A percentile compares a stretch with the other conserved stretches of the same genome.
Conservation (phyloP, 2,113 vertebrate genomes). For the Prinia subflava region DNA sequence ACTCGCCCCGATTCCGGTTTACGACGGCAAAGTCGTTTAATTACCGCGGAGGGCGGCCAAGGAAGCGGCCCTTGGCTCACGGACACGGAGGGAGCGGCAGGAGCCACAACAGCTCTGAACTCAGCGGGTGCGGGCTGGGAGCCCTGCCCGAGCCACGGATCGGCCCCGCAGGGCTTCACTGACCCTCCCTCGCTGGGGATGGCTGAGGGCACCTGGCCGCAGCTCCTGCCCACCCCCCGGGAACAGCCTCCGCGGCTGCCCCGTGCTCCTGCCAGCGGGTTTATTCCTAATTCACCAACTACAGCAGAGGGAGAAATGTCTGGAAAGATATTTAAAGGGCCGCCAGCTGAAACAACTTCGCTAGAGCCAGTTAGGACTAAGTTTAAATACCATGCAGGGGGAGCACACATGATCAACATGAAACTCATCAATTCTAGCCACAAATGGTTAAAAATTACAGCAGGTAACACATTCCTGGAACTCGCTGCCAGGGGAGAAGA, state of each 20-base stretch:
- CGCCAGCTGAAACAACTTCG: neutral
- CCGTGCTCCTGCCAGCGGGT: neutral
- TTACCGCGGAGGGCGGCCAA: neutral
- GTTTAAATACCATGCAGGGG: neutral
- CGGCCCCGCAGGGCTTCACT: neutral
- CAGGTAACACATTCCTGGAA: neutral
- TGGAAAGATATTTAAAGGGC: neutral
- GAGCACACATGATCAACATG: accelerated
- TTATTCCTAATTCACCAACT: neutral
- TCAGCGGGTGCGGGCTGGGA: accelerated
- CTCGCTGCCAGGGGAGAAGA: neutral
- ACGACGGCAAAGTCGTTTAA: neutral
- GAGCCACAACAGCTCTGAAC: accelerated
- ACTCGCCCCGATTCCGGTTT: neutral
- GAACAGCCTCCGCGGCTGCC: neutral
- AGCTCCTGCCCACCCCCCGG: neutral
- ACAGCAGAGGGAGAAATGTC: neutral
- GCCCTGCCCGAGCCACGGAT: neutral
- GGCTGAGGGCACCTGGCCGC: neutral
- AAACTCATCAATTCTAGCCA: neutral
- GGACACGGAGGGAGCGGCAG: neutral
- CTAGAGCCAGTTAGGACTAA: neutral
- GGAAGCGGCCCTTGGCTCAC: neutral
- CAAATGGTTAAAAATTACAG: neutral
- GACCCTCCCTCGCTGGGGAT: neutral